Base-by-base conservation (phyloP, 2,797 vertebrate genomes). In the Sebastes diaconus region DNA sequence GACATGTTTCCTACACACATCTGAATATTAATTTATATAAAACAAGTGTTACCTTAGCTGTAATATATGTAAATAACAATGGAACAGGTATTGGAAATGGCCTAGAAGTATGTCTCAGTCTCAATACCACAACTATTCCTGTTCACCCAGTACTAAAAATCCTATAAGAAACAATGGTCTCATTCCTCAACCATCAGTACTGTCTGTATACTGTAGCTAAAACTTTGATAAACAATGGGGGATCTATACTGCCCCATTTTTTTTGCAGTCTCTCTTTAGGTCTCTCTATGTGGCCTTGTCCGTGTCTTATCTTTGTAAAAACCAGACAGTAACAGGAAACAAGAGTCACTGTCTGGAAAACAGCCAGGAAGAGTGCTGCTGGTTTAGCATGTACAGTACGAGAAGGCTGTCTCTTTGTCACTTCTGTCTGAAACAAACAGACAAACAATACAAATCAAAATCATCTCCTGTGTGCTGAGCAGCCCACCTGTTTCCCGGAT, bases 291-390 rank as follows among this genome's bases (percentile, higher is more conserved):
- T 20, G 46, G 24, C 77, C 55, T 75, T 24, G 24, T 63, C 58
- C 4, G 14, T 71, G 4, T 22, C 25, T 75, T 25, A 74, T 83
- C 52, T 81, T 75, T 71, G 24, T 68, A 67, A 46, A 73, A 12
- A 71, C 8, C n/a, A 86, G 3, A 84, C 55, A 82, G 64, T 55
- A 79, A 84, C 55, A 82, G 64, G 73, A 79, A 84, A 75, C 16
- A 73, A 16, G 55, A 69, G 68, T 73, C 73, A 70, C 24, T 54
- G 27, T 73, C 50, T 65, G 68, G 30, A 82, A 69, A 61, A 69
- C 39, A 75, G 77, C 64, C 73, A 84, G 34, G 1, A 24, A 52
- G 34, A 54, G 8, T 42, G 10, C 25, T 10, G 18, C 46, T 20
- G 18, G 6, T 55, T 30, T 16, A 60, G 8, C 18, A 36, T 27